phyloP scores from a whole-genome alignment of 1,140 invertebrate genomes.

The Cecropterus lyciades region DNA sequence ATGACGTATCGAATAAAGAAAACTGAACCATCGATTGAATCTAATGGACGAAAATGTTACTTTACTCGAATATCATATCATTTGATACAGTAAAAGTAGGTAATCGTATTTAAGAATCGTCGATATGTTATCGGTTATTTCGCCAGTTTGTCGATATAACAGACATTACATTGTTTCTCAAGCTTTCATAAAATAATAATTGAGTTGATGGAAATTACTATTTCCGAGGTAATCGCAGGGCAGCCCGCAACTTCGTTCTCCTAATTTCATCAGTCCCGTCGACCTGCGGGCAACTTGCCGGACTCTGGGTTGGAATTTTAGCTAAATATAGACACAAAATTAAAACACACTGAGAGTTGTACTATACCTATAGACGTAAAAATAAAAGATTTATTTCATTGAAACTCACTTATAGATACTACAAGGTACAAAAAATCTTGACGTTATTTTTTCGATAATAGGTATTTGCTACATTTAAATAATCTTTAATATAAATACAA shows the following conservation, averaged over 20 bases:
- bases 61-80: no score
- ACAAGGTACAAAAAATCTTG: no score
- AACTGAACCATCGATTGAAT: not conserved
- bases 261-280: conserved; percentile 49
- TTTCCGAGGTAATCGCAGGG: conserved; percentile 45
- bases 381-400: not conserved
- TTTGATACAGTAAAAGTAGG: not conserved
- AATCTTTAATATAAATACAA: no score
- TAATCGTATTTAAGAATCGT: not conserved
- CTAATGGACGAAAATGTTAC: no score
- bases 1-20: not conserved
- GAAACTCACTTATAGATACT: no score
- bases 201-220: conserved; percentile 37
- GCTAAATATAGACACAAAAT: conserved; percentile 3
- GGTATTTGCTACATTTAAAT: no score
- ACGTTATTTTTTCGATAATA: no score
- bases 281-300: conserved; percentile 32
- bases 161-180: conserved; percentile 1
- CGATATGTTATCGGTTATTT: conserved; percentile 2
- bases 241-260: conserved; percentile 47
- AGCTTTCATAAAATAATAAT: conserved; percentile 20
- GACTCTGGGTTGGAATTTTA: not conserved
- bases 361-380: no score
- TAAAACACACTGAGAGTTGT: no score
- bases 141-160: not conserved